Percentiles rank a stretch among this genome's conserved stretches.
These are phyloP conservation scores for Pituophis catenifer DNA, from an alignment of 2,113 vertebrate species.

Conservation along the genomic window DNA sequence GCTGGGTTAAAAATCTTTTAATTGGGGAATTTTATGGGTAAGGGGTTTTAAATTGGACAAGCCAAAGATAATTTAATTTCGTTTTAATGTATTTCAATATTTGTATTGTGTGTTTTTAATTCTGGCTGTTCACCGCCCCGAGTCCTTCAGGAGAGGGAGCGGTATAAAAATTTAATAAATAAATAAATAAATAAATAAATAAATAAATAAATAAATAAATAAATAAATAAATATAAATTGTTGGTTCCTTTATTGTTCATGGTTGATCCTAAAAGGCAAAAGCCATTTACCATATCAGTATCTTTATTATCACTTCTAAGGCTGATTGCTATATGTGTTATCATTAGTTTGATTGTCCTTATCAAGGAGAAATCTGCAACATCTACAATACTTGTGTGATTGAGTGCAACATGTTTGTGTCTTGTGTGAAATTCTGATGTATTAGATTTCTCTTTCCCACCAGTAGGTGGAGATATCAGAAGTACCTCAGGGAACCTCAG, in stretches of 20 bases:
- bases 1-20: too few species aligned
- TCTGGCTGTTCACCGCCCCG: too few species aligned
- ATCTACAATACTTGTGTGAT: not conserved
- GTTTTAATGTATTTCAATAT: too few species aligned
- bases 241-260: not conserved
- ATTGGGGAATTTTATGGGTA: too few species aligned
- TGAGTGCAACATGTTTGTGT: not conserved
- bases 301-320: not conserved
- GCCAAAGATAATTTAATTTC: too few species aligned
- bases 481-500: not conserved
- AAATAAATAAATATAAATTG: too few species aligned
- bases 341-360: not conserved
- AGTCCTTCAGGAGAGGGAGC: too few species aligned
- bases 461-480: not conserved
- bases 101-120: too few species aligned
- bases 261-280: not conserved
- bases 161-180: too few species aligned
- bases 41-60: too few species aligned
- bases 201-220: too few species aligned
- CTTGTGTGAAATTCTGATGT: not conserved
- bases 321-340: not conserved
- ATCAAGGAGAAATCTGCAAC: not conserved
- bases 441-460: not conserved
- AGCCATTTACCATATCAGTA: not conserved
- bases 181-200: too few species aligned